Base-by-base conservation (phyloP, 2,888 invertebrate species). In the Tortricodes alternella region DNA sequence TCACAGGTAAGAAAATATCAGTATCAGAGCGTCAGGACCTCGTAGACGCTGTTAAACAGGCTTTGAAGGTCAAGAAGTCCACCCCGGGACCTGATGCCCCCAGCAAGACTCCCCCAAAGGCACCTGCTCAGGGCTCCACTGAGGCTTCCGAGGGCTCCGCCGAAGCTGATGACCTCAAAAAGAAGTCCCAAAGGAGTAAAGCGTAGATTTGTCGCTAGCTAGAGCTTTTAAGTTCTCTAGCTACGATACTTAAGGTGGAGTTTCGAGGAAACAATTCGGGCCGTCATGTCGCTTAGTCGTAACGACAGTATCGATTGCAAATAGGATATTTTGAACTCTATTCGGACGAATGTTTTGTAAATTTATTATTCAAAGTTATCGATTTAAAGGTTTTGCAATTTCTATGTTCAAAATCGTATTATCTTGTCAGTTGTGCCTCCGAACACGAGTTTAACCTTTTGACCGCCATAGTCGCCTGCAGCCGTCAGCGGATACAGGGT, bases 1-100 rank as follows among this genome's bases (percentile, higher is more conserved):
- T 24, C 41, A 62, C 87, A 95, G 95, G 94, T 80, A 92, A 92
- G 66, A 94, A 94, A 85, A 79, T 92, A 64, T 92, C 92, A 62
- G 89, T 92, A 70, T 82, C 88, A 24, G 93, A 93, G 65, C 92
- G 93, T 5, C 83, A 92, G 39, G 84, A 92, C 58, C 70, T 94
- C 65, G 89, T 94, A 64, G 91, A 94, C 61, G 92, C 93, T 4
- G 91, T 95, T 59, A 92, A 92, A 66, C 87, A 91, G 73, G 94
- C 93, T 15, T 77, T 94, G 57, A 88, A 81, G 68, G 89, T 91
- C 64, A 90, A 92, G 83, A 87, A 89, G 62, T 69, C 82, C 34
- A 71, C 83, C 15, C 44, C 27, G 7, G 18, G 11, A 6, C 8
- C 29, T n/a, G n/a, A 2, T n/a, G 75, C 76, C 34, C 73, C 74